Conservation (phyloP, 2,797 vertebrate species). For the Aphelocoma californica region DNA sequence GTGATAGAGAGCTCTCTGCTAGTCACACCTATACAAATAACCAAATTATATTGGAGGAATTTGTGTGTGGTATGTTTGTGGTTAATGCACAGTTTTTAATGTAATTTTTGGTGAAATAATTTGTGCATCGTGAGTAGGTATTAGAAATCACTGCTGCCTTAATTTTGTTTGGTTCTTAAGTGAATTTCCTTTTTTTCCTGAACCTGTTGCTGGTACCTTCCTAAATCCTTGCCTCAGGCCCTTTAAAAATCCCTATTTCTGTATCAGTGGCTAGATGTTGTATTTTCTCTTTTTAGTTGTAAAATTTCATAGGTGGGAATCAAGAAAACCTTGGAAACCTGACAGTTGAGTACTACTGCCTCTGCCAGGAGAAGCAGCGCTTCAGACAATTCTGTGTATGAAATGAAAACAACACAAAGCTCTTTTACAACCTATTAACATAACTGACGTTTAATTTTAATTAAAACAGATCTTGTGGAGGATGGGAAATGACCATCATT, state of each 20-base stretch:
- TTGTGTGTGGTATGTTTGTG: not conserved
- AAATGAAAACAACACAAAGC: not conserved
- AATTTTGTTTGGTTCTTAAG: not conserved
- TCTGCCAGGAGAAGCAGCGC: not conserved
- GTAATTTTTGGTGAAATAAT: not conserved
- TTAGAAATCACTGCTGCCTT: not conserved
- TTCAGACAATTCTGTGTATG: not conserved
- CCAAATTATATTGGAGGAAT: not conserved
- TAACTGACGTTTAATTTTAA: not conserved
- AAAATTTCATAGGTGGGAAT: not conserved
- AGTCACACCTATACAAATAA: not conserved
- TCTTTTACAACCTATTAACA: not conserved
- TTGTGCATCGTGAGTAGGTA: accelerated
- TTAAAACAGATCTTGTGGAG: not conserved
- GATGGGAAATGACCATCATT: not conserved
- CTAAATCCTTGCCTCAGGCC: not conserved
- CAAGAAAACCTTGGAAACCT: not conserved
- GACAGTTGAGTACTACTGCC: not conserved
- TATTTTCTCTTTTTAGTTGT: not conserved
- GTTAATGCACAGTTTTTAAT: not conserved
- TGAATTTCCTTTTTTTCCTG: not conserved
- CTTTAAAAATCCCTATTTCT: not conserved
- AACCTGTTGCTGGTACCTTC: not conserved
- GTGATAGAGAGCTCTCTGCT: not conserved
- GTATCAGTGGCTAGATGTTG: not conserved